Percentiles rank a stretch among this genome's conserved stretches.
phyloP scores from a whole-genome alignment of 2,888 invertebrate genomes.

The Taenaris catops region DNA sequence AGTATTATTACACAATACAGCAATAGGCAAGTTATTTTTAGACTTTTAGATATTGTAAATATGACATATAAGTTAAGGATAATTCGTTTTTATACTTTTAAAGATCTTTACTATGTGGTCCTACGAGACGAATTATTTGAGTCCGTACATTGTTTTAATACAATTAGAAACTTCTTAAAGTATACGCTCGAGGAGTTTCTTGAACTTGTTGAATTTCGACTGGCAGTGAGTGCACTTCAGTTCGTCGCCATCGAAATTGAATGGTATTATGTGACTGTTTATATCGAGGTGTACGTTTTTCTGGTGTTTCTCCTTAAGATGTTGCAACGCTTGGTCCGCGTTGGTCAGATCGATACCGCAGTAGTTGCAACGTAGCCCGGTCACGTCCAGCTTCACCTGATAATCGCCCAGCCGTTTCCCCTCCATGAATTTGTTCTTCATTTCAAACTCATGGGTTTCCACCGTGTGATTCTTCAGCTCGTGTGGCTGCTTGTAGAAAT shows the following conservation, averaged over 20 bases:
- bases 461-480: slow-evolving; percentile 30
- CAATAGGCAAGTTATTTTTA: no score
- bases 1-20: no score
- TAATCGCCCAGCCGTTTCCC: slow-evolving; percentile 27
- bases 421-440: slow-evolving; percentile 17
- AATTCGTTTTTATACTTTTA: no score
- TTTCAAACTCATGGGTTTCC: slow-evolving; percentile 13
- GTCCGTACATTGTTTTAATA: neutral
- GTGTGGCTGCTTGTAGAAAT: slow-evolving; percentile 25
- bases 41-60: no score
- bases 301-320: slow-evolving; percentile 34
- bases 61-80: no score
- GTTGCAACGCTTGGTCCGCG: slow-evolving; percentile 32
- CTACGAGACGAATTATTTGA: neutral
- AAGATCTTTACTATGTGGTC: neutral
- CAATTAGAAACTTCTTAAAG: neutral
- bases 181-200: slow-evolving; percentile 38
- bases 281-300: slow-evolving; percentile 33
- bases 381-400: slow-evolving; percentile 40
- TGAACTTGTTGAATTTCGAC: slow-evolving; percentile 31
- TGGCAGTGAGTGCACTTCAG: slow-evolving; percentile 32
- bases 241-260: slow-evolving; percentile 34
- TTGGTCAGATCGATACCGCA: slow-evolving; percentile 30
- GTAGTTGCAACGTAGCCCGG: slow-evolving; percentile 34
- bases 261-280: slow-evolving; percentile 39